Evolutionary conservation across 2,797 vertebrate species (phyloP).

Genomic region (Steatocranus sp.): DNA sequence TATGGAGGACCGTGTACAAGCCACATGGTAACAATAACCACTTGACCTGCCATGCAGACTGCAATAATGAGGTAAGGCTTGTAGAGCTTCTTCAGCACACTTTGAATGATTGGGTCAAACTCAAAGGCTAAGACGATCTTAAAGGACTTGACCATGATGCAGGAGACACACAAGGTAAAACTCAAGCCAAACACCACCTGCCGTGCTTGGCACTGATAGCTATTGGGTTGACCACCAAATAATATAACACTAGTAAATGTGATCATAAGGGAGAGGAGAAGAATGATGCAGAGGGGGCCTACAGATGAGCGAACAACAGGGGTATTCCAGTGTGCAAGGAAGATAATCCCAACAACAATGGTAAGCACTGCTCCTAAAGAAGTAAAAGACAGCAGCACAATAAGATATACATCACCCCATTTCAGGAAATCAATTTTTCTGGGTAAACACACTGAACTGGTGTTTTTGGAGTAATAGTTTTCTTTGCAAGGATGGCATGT

Average conservation of each 20-base stretch:
- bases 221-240: not conserved
- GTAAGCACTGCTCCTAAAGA: constrained; percentile 4
- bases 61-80: not conserved
- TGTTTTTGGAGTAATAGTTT: not conserved
- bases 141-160: constrained; percentile 29
- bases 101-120: not conserved
- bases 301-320: constrained; percentile 19
- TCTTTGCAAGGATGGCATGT: not conserved
- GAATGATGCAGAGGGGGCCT: constrained; percentile 4
- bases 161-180: constrained; percentile 18
- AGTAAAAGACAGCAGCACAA: not conserved
- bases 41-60: not conserved
- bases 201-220: not conserved
- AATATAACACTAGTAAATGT: constrained; percentile 14
- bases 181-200: constrained; percentile 15
- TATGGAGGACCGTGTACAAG: not conserved
- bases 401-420: not conserved
- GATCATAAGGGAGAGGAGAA: constrained; percentile 1
- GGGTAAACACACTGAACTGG: accelerated
- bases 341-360: constrained; percentile 9
- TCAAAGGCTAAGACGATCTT: constrained; percentile 25
- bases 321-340: constrained; percentile 4
- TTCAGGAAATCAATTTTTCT: not conserved
- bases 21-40: accelerated
- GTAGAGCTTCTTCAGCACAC: constrained; percentile 4